Conservation (phyloP, 2,113 vertebrate species). For the Pluvianellus socialis region DNA sequence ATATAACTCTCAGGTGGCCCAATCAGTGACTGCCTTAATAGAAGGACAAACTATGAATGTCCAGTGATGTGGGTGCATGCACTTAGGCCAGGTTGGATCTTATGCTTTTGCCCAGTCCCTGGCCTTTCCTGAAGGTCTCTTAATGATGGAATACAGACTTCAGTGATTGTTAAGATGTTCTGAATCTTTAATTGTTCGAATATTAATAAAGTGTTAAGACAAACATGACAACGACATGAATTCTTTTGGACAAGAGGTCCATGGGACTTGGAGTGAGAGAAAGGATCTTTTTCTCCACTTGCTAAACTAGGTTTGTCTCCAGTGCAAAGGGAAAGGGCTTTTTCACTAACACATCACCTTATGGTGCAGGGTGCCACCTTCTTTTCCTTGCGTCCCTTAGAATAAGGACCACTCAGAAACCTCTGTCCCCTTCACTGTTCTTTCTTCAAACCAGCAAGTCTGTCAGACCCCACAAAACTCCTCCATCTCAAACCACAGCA, state of each 20-base stretch:
- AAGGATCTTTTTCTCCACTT: not conserved
- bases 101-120: not conserved
- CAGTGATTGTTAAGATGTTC: not conserved
- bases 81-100: not conserved
- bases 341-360: not conserved
- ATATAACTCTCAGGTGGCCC: fast-evolving
- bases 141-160: not conserved
- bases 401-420: not conserved
- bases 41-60: not conserved
- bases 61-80: not conserved
- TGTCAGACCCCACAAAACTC: not conserved
- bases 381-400: not conserved
- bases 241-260: not conserved
- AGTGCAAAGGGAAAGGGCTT: not conserved
- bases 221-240: not conserved
- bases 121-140: not conserved
- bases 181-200: not conserved
- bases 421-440: not conserved
- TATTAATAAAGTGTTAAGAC: not conserved
- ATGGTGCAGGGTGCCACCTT: fast-evolving
- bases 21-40: not conserved
- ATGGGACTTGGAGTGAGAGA: not conserved
- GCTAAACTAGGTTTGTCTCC: not conserved
- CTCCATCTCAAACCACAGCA: not conserved
- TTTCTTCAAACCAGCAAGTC: not conserved